A percentile compares a stretch with the other conserved stretches of the same genome.
phyloP scores from a whole-genome alignment of 2,797 vertebrate genomes.

The Chanos chanos region DNA sequence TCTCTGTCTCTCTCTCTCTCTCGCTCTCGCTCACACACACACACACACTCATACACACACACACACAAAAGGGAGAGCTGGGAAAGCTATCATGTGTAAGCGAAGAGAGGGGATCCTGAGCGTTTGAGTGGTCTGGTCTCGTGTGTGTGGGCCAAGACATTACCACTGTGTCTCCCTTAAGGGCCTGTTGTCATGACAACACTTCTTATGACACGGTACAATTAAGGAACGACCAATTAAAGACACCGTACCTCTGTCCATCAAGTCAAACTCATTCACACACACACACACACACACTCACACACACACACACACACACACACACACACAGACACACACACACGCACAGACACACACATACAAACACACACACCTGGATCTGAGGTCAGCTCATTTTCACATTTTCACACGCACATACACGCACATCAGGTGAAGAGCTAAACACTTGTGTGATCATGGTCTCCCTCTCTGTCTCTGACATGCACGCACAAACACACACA shows the following conservation, averaged over 20 bases:
- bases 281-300: too few species aligned
- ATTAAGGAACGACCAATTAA: too few species aligned
- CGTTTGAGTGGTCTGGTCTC: background rate
- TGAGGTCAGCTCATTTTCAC: background rate
- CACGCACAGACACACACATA: background rate
- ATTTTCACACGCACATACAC: background rate
- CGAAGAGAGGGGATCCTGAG: conserved; percentile 32
- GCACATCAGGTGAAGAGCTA: too few species aligned
- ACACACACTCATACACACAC: conserved; percentile 3
- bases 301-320: background rate
- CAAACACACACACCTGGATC: background rate
- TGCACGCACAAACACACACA: conserved; percentile 14
- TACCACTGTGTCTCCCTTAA: conserved; percentile 35
- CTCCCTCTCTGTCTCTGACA: conserved; percentile 15
- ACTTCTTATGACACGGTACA: conserved; percentile 21
- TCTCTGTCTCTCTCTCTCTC: background rate
- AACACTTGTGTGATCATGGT: background rate
- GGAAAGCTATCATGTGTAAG: conserved; percentile 43
- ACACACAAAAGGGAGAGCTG: conserved; percentile 23
- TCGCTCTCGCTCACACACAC: background rate
- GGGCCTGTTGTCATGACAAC: conserved; percentile 42
- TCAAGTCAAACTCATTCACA: background rate
- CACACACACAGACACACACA: background rate
- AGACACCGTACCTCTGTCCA: background rate
- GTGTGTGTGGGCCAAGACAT: conserved; percentile 28